These are phyloP conservation scores for Drosophila navojoa DNA, from an alignment of 1,140 invertebrate genomes.

Conservation along the genomic window DNA sequence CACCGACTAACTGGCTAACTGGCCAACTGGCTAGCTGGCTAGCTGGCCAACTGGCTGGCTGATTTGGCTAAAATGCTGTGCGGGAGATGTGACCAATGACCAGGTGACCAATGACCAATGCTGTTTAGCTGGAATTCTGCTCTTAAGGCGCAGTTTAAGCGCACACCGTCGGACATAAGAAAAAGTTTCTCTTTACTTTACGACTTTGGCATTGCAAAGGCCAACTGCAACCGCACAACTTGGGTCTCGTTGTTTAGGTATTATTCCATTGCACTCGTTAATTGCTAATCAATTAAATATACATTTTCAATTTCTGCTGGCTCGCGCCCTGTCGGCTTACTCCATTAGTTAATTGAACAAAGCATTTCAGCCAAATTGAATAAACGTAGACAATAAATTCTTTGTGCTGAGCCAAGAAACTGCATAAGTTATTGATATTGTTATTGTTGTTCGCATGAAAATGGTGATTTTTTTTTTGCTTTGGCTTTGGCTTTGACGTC, in stretches of 20 bases:
- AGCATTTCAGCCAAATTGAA: slow-evolving; percentile 10
- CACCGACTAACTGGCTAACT: slow-evolving; percentile 20
- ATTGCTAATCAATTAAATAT: slow-evolving; percentile 44
- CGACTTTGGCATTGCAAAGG: slow-evolving; percentile 36
- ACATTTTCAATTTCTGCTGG: slow-evolving; percentile 11
- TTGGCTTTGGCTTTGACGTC: too few species aligned
- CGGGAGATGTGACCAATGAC: slow-evolving; percentile 34
- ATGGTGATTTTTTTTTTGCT: slow-evolving; percentile 11
- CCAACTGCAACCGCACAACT: slow-evolving; percentile 27
- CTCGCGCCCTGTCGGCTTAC: neutral
- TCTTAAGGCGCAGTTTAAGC: slow-evolving; percentile 7
- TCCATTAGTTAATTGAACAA: slow-evolving; percentile 50
- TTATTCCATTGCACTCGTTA: slow-evolving; percentile 42
- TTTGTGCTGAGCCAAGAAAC: neutral
- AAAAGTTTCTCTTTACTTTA: slow-evolving; percentile 49
- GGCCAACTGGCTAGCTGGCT: slow-evolving; percentile 8
- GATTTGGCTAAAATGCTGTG: neutral
- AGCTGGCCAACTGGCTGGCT: neutral
- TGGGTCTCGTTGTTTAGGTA: neutral
- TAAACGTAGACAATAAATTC: slow-evolving; percentile 16
- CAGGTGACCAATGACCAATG: slow-evolving; percentile 39
- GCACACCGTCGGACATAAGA: slow-evolving; percentile 21
- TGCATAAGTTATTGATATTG: slow-evolving; percentile 2
- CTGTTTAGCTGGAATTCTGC: slow-evolving; percentile 40
- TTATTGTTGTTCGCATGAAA: neutral